A percentile compares a stretch with the other conserved stretches of the same genome.
Conservation (phyloP, 2,888 invertebrate genomes). For the Amphipyra tragopoginis region DNA sequence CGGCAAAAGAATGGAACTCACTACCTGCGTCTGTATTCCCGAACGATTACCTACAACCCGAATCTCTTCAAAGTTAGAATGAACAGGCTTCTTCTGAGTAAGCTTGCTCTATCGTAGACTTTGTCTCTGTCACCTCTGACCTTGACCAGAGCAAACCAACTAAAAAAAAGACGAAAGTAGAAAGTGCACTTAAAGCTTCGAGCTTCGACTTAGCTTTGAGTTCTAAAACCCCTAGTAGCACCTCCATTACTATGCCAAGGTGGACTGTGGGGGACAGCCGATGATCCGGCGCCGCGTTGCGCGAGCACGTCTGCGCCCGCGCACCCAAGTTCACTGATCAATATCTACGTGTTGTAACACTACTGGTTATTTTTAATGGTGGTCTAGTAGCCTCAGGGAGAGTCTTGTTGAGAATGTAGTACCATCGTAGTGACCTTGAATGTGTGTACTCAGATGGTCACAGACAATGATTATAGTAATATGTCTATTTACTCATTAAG, state of each 20-base stretch:
- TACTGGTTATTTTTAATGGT: slow-evolving; percentile 45
- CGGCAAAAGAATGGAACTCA: too few species aligned
- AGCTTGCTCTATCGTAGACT: too few species aligned
- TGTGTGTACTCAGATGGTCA: not conserved
- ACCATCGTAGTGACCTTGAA: slow-evolving; percentile 22
- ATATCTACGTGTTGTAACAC: slow-evolving; percentile 47
- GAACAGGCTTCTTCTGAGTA: too few species aligned
- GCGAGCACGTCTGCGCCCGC: slow-evolving; percentile 58
- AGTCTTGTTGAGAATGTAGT: slow-evolving; percentile 5
- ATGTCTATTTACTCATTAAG: too few species aligned
- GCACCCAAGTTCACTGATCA: slow-evolving; percentile 44
- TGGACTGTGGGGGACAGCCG: slow-evolving; percentile 31
- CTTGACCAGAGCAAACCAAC: too few species aligned
- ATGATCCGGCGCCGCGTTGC: slow-evolving; percentile 56
- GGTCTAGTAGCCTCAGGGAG: slow-evolving; percentile 36
- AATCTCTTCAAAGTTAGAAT: too few species aligned
- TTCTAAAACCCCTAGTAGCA: slow-evolving; percentile 25
- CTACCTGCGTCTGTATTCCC: too few species aligned
- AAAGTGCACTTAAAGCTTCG: too few species aligned
- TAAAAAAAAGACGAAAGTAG: too few species aligned
- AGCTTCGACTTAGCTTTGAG: slow-evolving; percentile 4
- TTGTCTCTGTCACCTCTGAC: too few species aligned
- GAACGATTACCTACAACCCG: too few species aligned
- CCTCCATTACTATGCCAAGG: slow-evolving; percentile 46
- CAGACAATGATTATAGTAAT: slow-evolving; percentile 13